phyloP scores from a whole-genome alignment of 1,140 invertebrate genomes.

The Drosophila littoralis region DNA sequence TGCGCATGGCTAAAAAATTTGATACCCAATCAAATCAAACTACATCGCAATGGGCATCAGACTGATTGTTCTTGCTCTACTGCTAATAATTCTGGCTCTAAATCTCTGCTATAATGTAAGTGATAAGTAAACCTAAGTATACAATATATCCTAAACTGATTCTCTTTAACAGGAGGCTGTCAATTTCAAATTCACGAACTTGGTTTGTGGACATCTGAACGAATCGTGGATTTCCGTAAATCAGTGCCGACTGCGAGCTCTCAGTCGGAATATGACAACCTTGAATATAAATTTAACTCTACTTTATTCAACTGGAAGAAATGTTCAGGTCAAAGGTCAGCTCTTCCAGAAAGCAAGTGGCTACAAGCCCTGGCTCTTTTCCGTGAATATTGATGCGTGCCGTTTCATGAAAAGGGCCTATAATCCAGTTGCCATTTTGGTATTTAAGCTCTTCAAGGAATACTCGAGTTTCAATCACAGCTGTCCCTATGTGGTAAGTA shows the following conservation, averaged over 20 bases:
- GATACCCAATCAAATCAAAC: background rate
- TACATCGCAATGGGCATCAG: background rate
- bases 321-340: background rate
- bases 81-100: background rate
- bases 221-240: conserved; percentile 1
- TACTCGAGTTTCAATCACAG: conserved; percentile 24
- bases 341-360: conserved; percentile 18
- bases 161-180: background rate
- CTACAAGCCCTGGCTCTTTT: conserved; percentile 18
- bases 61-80: background rate
- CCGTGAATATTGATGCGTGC: conserved; percentile 10
- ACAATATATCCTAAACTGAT: background rate
- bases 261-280: conserved; percentile 4
- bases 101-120: background rate
- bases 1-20: background rate
- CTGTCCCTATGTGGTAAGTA: conserved; percentile 27
- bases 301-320: background rate
- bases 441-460: conserved; percentile 23
- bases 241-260: conserved; percentile 8
- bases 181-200: conserved; percentile 14
- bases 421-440: conserved; percentile 10
- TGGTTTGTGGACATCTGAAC: background rate
- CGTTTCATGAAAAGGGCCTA: conserved; percentile 10
- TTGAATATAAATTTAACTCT: conserved; percentile 17
- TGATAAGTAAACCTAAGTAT: background rate